Percentiles rank a stretch among this genome's conserved stretches.
phyloP scores from a whole-genome alignment of 2,797 vertebrate genomes.

The Rhynchonycteris naso region DNA sequence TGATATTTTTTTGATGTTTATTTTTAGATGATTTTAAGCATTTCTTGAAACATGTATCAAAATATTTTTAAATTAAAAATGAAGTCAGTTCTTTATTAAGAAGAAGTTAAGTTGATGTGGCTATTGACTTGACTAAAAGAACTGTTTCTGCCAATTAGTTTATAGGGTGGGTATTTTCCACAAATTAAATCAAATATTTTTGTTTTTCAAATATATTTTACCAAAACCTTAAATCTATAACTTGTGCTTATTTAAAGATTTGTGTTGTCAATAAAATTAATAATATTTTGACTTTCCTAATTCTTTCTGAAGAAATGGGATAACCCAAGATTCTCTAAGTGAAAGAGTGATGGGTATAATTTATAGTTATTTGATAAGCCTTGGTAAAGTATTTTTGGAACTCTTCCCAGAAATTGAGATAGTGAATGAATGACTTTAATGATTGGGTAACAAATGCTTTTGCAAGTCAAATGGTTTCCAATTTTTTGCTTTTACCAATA shows the following conservation, averaged over 20 bases:
- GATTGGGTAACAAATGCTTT: slow-evolving; percentile 51
- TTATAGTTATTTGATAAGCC: slow-evolving; percentile 54
- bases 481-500: slow-evolving; percentile 33
- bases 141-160: background rate
- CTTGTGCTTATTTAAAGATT: slow-evolving; percentile 51
- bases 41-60: slow-evolving; percentile 54
- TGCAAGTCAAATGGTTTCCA: slow-evolving; percentile 53
- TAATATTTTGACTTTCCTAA: slow-evolving; percentile 55
- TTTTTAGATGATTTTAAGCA: background rate
- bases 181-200: too few relatives aligned
- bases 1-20: too few relatives aligned
- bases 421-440: slow-evolving; percentile 46
- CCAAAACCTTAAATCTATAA: too few relatives aligned
- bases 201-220: too few relatives aligned
- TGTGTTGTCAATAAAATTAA: slow-evolving; percentile 46
- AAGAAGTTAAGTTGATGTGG: background rate
- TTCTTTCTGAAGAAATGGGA: slow-evolving; percentile 33
- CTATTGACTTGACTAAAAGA: background rate
- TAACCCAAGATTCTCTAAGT: slow-evolving; percentile 17
- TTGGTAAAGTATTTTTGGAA: slow-evolving; percentile 50
- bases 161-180: background rate
- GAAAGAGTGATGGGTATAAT: slow-evolving; percentile 40
- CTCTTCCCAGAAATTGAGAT: slow-evolving; percentile 64
- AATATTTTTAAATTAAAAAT: slow-evolving; percentile 42
- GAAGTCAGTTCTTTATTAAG: slow-evolving; percentile 42